Evolutionary conservation across 2,113 vertebrate genomes (phyloP), one percentile per base, ranked within the genome.

Genomic region (Vulpes vulpes): DNA sequence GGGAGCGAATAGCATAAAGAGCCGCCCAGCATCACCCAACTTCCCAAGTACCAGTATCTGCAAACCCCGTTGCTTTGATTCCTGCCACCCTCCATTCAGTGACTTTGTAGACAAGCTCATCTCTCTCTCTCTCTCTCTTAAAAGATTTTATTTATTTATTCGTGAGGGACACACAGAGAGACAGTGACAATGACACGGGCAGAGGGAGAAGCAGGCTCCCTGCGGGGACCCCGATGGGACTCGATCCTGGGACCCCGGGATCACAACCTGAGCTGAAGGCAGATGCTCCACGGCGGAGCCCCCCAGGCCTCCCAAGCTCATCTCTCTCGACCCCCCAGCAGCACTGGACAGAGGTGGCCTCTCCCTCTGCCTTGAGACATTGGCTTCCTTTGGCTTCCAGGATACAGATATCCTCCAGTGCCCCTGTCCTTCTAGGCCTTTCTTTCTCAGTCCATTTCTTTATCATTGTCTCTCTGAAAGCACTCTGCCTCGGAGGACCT

Each of bases 21-120:
- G 20, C 16, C 11, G 2, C 49, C 11, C 16, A 7, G n/a, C 23
- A 11, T 51, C 16, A 2, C 65, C 84, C 64, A 22, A 1, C 14
- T 5, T 32, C 20, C 3, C 25, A 55, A 11, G 1, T 9, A 49
- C 25, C 27, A 0, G 1, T 22, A 1, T 35, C 20, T 10, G 49
- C 8, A 22, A 60, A 78, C 49, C 74, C 64, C 22, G 5, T 57
- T 11, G 10, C n/a, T 14, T 8, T 7, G 4, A 23, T 53, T 8
- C 22, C 32, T 53, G 1, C 57, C 74, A 14, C 64, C 4, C 8
- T 35, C 65, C 25, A 8, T 6, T 16, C 57, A 15, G 11, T 10
- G 27, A 17, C 25, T 74, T 27, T 73, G 65, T 15, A 15, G 64
- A 20, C 35, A 23, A 27, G 27, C 49, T 74, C 64, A 4, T 35